Conservation (phyloP, 2,113 vertebrate genomes). For the Malaclemys terrapin region DNA sequence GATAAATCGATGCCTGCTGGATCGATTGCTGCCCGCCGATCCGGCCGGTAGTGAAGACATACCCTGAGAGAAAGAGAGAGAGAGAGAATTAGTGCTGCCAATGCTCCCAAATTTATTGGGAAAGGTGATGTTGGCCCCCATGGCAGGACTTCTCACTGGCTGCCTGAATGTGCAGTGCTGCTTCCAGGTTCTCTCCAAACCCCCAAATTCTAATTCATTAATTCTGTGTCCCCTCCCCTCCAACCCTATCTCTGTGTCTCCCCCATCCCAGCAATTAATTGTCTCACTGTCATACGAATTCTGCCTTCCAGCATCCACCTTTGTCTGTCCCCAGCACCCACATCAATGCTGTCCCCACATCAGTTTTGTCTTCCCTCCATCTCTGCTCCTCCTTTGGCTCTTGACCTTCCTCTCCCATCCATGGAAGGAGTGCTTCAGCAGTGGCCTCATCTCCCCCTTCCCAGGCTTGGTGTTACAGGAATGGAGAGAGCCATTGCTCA, state of each 20-base stretch:
- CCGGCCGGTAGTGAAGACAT: no score
- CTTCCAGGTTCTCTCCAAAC: not conserved
- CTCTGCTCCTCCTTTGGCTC: not conserved
- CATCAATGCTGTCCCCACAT: not conserved
- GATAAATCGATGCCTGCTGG: no score
- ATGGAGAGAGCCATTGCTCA: not conserved
- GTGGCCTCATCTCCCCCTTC: not conserved
- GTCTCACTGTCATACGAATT: no score
- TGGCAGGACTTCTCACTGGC: not conserved
- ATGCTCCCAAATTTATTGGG: not conserved
- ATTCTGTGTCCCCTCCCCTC: not conserved
- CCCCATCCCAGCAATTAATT: not conserved
- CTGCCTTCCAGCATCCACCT: no score
- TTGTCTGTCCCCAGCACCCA: no score
- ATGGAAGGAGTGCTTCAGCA: not conserved
- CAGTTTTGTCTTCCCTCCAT: not conserved
- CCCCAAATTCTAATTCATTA: not conserved
- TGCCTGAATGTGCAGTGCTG: not conserved
- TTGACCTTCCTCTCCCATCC: not conserved
- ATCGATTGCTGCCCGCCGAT: no score
- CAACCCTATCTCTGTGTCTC: not conserved
- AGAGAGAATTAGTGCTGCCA: not conserved
- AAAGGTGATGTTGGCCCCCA: not conserved
- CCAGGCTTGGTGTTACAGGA: not conserved
- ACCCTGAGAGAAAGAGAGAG: no score